Percentiles rank a stretch among this genome's conserved stretches.
Evolutionary conservation across 2,113 vertebrate species (phyloP).

Genomic region (Bambusicola thoracicus): DNA sequence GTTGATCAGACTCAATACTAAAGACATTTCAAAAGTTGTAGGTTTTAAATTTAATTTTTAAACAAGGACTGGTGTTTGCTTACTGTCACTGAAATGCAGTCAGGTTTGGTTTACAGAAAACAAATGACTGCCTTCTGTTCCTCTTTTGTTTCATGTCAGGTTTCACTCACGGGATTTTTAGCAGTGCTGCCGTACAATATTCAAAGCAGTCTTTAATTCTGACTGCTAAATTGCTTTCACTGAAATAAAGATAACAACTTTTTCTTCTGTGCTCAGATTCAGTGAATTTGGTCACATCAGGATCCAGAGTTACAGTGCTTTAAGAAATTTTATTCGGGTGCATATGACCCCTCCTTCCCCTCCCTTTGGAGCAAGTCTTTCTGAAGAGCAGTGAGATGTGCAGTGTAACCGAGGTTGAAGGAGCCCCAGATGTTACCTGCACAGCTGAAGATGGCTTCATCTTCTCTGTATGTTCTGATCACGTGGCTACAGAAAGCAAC

Average conservation of each 20-base stretch:
- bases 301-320: neutral
- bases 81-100: neutral
- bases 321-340: neutral
- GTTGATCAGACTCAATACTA: neutral
- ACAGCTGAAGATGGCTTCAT: neutral
- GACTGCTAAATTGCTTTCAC: neutral
- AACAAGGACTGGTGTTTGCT: neutral
- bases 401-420: neutral
- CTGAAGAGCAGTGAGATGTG: neutral
- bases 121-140: slow-evolving; percentile 7
- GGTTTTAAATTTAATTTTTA: neutral
- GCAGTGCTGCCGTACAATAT: neutral
- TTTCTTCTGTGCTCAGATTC: neutral
- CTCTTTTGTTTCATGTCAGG: neutral
- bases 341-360: no score
- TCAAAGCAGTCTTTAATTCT: neutral
- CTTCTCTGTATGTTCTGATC: neutral
- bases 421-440: neutral
- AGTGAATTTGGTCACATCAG: neutral
- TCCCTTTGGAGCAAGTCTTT: neutral
- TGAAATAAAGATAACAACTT: neutral
- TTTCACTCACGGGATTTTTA: neutral
- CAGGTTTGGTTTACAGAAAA: neutral
- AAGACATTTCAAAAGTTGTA: neutral
- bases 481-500: neutral